Percentiles rank a stretch among this genome's conserved stretches.
Evolutionary conservation across 2,888 invertebrate species (phyloP).

Genomic region (Rhamphomyia laevipes): DNA sequence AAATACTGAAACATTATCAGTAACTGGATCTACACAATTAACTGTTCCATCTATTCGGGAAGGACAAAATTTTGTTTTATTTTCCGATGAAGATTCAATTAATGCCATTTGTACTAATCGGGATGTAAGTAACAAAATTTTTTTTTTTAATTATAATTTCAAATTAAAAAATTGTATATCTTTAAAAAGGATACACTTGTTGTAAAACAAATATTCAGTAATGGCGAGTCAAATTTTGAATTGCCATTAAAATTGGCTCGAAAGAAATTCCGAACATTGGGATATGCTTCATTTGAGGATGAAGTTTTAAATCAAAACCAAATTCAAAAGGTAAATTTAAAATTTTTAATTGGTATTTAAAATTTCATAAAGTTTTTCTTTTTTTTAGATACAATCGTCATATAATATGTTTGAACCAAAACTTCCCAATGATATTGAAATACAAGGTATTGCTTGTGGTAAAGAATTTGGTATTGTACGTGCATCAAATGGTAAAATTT

Average conservation of each 20-base stretch:
- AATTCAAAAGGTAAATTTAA: constrained; percentile 26
- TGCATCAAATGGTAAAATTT: constrained; percentile 77
- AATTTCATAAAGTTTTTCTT: neutral
- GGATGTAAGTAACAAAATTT: constrained; percentile 47
- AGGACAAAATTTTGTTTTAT: constrained; percentile 38
- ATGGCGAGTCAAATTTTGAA: constrained; percentile 39
- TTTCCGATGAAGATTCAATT: constrained; percentile 68
- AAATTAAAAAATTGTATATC: constrained; percentile 8
- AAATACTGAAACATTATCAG: constrained; percentile 39
- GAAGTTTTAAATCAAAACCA: constrained; percentile 42
- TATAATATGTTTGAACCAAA: constrained; percentile 47
- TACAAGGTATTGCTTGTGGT: constrained; percentile 64
- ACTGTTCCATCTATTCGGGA: constrained; percentile 31
- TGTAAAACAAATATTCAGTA: constrained; percentile 53
- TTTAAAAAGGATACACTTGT: constrained; percentile 60
- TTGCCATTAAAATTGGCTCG: constrained; percentile 64
- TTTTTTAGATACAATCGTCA: constrained; percentile 38
- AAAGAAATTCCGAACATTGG: constrained; percentile 66
- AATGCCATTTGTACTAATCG: constrained; percentile 68
- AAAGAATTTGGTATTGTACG: constrained; percentile 82
- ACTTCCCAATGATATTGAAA: constrained; percentile 63
- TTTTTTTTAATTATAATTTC: neutral
- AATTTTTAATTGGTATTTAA: neutral
- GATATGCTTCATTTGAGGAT: constrained; percentile 59
- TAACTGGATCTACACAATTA: constrained; percentile 37